Percentiles rank a stretch among this genome's conserved stretches.
Evolutionary conservation across 1,140 invertebrate genomes (phyloP).

Genomic region (Homarus americanus): DNA sequence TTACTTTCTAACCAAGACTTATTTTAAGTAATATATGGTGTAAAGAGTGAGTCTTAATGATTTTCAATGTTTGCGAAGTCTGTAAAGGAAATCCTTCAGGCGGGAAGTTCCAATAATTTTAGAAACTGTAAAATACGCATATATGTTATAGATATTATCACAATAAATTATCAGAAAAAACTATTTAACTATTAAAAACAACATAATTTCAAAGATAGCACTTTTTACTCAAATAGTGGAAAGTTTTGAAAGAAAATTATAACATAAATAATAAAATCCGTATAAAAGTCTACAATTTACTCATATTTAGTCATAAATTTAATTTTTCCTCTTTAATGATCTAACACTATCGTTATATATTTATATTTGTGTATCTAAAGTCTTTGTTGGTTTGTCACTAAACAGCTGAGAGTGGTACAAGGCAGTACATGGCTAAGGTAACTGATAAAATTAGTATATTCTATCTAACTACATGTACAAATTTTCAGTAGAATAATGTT

Average conservation of each 20-base stretch:
- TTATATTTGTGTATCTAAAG: not conserved
- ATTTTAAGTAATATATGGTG: not conserved
- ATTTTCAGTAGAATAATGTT: too few species aligned
- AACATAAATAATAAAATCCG: not conserved
- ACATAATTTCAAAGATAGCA: not conserved
- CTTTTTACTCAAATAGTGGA: not conserved
- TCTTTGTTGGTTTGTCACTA: not conserved
- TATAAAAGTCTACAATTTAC: not conserved
- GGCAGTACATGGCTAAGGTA: constrained; percentile 36
- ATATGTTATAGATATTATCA: not conserved
- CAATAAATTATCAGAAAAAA: not conserved
- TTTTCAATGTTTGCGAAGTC: constrained; percentile 33
- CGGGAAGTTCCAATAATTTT: constrained; percentile 56
- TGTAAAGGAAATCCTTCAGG: not conserved
- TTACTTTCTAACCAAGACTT: not conserved
- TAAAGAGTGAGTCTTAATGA: not conserved
- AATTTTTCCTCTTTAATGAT: not conserved
- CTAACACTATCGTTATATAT: not conserved
- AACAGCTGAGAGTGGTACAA: constrained; percentile 58
- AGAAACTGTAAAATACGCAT: not conserved
- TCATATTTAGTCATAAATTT: not conserved
- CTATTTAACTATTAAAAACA: not conserved
- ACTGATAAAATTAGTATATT: too few species aligned
- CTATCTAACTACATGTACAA: too few species aligned
- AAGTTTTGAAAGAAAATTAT: not conserved